Base-by-base conservation (phyloP, 2,797 vertebrate genomes). In the Podargus strigoides region DNA sequence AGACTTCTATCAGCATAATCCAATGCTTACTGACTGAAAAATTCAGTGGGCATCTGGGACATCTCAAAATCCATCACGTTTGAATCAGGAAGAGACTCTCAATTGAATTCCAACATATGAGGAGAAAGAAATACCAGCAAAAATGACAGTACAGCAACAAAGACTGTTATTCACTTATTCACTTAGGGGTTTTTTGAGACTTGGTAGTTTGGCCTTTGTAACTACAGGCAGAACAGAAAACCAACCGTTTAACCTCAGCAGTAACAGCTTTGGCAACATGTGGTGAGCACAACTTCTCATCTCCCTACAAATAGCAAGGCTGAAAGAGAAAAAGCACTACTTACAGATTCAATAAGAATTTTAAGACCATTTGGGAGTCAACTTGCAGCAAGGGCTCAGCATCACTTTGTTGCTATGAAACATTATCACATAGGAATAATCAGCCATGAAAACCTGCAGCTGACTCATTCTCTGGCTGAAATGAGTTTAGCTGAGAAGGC, bases 401-500 rank as follows among this genome's bases (percentile, higher is more conserved):
- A 89, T 69, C 87, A 44, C 81, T 87, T 87, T 39, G 88, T 85
- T 94, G 78, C 89, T 89, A 85, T 60, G 92, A 87, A 63, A 93
- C 75, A 46, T 37, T 85, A 90, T 73, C 81, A 91, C 78, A 85
- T 2, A 82, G 55, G 67, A 87, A 93, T 85, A 85, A 94, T 76
- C 81, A 92, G 67, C 34, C 74, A 73, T 60, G 79, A 85, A 50
- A 76, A 74, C 74, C 52, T 85, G 74, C 59, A 89, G 67, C 47
- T 85, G 74, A 85, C 21, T 93, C 3, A 9, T 66, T 73, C 67
- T 12, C 17, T 20, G 59, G 44, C 75, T 89, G 26, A 92, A 96
- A 75, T 67, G 0, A 63, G 59, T 80, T 84, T 72, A 92, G 85
- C 63, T 82, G 64, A 85, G 74, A 64, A 69, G 44, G 78, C 86